Conservation (phyloP, 2,113 vertebrate species). For the Protobothrops flavoviridis region DNA sequence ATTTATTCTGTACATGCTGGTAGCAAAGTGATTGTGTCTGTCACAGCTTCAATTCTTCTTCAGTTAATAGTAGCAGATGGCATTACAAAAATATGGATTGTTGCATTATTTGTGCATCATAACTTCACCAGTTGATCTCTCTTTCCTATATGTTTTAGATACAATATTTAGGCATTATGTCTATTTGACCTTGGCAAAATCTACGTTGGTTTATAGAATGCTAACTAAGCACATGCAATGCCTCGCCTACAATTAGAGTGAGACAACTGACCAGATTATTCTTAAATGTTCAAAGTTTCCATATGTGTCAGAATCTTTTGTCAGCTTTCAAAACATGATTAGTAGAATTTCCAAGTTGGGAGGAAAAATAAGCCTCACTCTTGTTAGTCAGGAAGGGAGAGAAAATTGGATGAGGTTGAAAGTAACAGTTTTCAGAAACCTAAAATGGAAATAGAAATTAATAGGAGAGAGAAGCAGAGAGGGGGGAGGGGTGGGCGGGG, state of each 20-base stretch:
- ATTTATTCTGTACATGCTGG: not conserved
- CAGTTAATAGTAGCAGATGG: not conserved
- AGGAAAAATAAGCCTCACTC: constrained; percentile 47
- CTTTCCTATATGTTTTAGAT: not conserved
- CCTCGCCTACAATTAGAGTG: constrained; percentile 35
- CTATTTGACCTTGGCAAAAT: constrained; percentile 11
- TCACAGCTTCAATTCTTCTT: not conserved
- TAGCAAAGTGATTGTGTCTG: not conserved
- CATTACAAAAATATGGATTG: not conserved
- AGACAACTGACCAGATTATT: constrained; percentile 39
- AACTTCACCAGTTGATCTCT: not conserved
- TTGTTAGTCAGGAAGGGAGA: constrained; percentile 29
- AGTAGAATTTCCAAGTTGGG: constrained; percentile 51
- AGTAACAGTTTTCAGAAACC: constrained; percentile 42
- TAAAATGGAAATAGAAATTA: constrained; percentile 29
- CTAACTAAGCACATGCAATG: constrained; percentile 20
- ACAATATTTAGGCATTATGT: not conserved
- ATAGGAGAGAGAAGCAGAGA: not conserved
- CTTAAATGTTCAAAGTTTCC: not conserved
- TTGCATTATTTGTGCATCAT: not conserved
- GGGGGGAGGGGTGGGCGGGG: no score
- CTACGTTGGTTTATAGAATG: constrained; percentile 25
- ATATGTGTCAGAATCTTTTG: constrained; percentile 38
- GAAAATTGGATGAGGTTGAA: constrained; percentile 47
- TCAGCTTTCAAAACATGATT: constrained; percentile 42